These are phyloP conservation scores for Ichneumon xanthorius DNA, from an alignment of 2,888 invertebrate species.

Conservation along the genomic window DNA sequence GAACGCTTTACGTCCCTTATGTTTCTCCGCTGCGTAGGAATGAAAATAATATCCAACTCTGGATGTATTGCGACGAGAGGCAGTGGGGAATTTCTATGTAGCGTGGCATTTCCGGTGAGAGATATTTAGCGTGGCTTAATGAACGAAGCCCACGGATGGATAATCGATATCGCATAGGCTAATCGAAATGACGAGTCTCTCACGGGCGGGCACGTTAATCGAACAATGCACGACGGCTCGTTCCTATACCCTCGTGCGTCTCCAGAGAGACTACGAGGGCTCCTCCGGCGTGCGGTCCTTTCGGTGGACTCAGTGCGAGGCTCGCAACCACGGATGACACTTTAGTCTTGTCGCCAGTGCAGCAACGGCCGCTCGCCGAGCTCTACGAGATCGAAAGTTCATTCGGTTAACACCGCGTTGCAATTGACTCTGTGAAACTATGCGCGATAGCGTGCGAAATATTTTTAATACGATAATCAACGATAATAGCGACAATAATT, in stretches of 20 bases:
- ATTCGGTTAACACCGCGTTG: neutral
- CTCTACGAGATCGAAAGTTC: slow-evolving; percentile 13
- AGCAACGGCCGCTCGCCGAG: slow-evolving; percentile 27
- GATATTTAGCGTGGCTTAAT: slow-evolving; percentile 1
- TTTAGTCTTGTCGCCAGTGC: slow-evolving; percentile 66
- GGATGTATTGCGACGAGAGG: neutral
- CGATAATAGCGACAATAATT: neutral
- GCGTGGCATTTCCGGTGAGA: neutral
- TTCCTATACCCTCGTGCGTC: slow-evolving; percentile 65
- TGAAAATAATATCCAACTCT: slow-evolving; percentile 5
- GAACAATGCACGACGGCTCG: slow-evolving; percentile 70
- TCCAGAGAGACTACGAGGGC: slow-evolving; percentile 26
- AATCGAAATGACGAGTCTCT: slow-evolving; percentile 64
- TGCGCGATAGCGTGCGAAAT: slow-evolving; percentile 5
- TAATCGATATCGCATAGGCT: slow-evolving; percentile 62
- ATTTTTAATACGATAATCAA: neutral
- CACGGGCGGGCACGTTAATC: slow-evolving; percentile 51
- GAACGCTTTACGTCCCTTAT: neutral
- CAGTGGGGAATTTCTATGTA: slow-evolving; percentile 13
- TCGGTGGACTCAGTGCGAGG: slow-evolving; percentile 73
- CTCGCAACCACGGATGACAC: slow-evolving; percentile 76
- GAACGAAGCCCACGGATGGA: slow-evolving; percentile 22
- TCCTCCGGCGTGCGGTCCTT: slow-evolving; percentile 55
- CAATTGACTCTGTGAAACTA: neutral
- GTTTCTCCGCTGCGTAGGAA: neutral